phyloP scores from a whole-genome alignment of 2,888 invertebrate species.

The Caenorhabditis sp. region DNA sequence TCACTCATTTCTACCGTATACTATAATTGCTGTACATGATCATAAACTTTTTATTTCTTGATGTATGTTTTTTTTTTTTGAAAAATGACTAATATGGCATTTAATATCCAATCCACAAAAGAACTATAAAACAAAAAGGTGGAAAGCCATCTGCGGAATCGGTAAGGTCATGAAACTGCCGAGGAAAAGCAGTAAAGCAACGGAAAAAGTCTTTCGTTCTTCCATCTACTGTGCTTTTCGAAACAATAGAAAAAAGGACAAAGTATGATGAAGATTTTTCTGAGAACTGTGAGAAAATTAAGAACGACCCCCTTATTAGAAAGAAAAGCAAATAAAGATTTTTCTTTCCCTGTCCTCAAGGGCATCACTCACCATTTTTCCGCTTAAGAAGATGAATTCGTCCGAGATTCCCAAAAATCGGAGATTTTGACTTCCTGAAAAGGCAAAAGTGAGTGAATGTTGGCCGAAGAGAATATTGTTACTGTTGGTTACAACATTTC shows the following conservation, averaged over 20 bases:
- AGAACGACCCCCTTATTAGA: slow-evolving; percentile 11
- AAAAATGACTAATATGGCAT: too few relatives aligned
- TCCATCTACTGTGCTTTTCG: too few relatives aligned
- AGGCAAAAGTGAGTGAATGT: not conserved
- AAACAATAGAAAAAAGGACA: not conserved
- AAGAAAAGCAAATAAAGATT: slow-evolving; percentile 28
- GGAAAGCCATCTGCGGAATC: too few relatives aligned
- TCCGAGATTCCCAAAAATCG: not conserved
- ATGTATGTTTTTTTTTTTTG: not conserved
- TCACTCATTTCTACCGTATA: not conserved
- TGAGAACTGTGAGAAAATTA: slow-evolving; percentile 54
- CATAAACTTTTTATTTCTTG: not conserved
- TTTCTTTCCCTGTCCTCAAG: not conserved
- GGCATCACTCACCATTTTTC: slow-evolving; percentile 5
- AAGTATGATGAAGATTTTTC: slow-evolving; percentile 33
- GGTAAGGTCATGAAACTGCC: too few relatives aligned
- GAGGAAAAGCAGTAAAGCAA: not conserved
- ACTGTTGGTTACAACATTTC: not conserved
- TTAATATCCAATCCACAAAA: too few relatives aligned
- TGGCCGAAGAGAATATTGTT: not conserved
- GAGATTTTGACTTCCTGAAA: not conserved
- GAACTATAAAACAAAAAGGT: too few relatives aligned
- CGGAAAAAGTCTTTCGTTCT: too few relatives aligned
- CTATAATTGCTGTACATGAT: not conserved
- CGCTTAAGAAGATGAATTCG: not conserved